These are phyloP conservation scores for Drosophila sp. DNA, from an alignment of 1,140 invertebrate genomes.

Conservation along the genomic window DNA sequence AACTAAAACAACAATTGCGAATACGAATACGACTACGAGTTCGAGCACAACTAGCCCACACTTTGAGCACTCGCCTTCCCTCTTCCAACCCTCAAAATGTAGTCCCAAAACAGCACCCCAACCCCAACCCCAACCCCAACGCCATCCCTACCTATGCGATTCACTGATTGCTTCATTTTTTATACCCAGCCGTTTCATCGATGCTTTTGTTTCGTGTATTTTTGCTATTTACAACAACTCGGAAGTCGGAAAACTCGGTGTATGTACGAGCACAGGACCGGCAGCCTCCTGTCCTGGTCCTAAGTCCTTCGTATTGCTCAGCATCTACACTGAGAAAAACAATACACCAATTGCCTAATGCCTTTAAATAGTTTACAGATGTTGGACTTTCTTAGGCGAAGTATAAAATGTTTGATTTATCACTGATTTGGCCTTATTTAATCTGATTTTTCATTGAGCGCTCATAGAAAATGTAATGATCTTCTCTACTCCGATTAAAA, in stretches of 20 bases:
- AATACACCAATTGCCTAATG: too few species aligned
- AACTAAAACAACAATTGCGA: slow-evolving; percentile 23
- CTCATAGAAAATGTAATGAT: too few species aligned
- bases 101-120: too few species aligned
- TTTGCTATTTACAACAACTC: slow-evolving; percentile 25
- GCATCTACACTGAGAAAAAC: background rate
- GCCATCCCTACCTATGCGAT: background rate
- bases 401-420: too few species aligned
- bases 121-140: background rate
- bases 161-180: slow-evolving; percentile 75
- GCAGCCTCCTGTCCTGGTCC: background rate
- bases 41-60: background rate
- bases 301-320: background rate
- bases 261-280: slow-evolving; percentile 1
- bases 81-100: too few species aligned
- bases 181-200: slow-evolving; percentile 47
- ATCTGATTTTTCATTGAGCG: too few species aligned
- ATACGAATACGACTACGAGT: background rate
- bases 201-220: slow-evolving; percentile 60
- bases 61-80: background rate
- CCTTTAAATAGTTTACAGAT: too few species aligned
- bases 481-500: too few species aligned
- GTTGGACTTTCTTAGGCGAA: too few species aligned
- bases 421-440: too few species aligned
- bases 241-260: slow-evolving; percentile 11